Evolutionary conservation across 2,113 vertebrate genomes (phyloP).

Genomic region (Gallinago paraguaiae): DNA sequence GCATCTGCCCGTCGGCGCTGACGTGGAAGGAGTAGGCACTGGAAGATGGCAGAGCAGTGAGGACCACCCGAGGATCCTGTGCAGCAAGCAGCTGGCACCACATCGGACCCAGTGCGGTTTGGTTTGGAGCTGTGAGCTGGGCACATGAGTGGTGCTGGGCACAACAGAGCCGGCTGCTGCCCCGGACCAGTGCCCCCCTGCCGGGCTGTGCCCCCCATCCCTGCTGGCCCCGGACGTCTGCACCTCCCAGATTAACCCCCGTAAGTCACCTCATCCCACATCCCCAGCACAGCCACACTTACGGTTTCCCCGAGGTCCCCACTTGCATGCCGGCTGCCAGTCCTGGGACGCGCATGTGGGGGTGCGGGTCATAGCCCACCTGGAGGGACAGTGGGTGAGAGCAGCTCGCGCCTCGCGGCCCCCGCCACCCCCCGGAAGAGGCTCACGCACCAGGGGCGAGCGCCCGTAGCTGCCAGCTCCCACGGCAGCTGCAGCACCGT

Average conservation of each 20-base stretch:
- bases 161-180: rapidly evolving
- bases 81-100: rapidly evolving
- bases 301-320: constrained; percentile 84
- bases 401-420: rapidly evolving
- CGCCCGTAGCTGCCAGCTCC: constrained; percentile 80
- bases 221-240: not conserved
- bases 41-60: not conserved
- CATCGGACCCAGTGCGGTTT: rapidly evolving
- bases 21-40: constrained; percentile 88
- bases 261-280: rapidly evolving
- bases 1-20: constrained; percentile 91
- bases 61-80: rapidly evolving
- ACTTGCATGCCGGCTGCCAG: constrained; percentile 82
- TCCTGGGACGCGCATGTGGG: constrained; percentile 84
- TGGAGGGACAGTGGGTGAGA: constrained; percentile 21
- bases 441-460: constrained; percentile 80
- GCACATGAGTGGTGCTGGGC: rapidly evolving
- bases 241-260: not conserved
- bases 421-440: rapidly evolving
- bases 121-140: rapidly evolving
- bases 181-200: rapidly evolving
- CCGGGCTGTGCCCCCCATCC: not conserved
- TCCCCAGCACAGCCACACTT: constrained; percentile 31
- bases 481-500: constrained; percentile 72
- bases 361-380: constrained; percentile 88